phyloP scores from a whole-genome alignment of 35 echinoderm and acorn worm species.

The Antedon bifida region DNA sequence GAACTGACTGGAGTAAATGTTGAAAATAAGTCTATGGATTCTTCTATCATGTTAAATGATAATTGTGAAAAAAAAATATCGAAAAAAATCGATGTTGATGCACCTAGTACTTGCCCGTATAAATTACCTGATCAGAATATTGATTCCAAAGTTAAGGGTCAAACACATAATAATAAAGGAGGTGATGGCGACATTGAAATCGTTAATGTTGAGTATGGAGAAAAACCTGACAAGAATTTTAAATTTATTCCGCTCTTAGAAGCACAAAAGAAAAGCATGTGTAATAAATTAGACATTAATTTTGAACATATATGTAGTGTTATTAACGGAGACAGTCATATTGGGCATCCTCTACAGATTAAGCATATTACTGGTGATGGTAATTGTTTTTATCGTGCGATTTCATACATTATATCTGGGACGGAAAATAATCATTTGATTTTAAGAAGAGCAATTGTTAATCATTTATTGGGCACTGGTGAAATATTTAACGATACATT shows the following conservation, averaged over 20 bases:
- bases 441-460: constrained; percentile 12
- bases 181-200: no score
- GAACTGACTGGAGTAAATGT: constrained; percentile 6
- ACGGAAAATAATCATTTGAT: constrained; percentile 8
- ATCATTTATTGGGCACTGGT: background rate
- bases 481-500: background rate
- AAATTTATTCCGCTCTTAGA: constrained; percentile 8
- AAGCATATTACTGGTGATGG: constrained; percentile 11
- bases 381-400: constrained; percentile 30
- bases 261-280: background rate
- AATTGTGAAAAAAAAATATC: no score
- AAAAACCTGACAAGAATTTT: no score
- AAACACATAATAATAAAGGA: no score
- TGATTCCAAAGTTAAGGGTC: no score
- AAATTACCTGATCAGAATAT: no score
- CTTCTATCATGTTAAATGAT: no score
- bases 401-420: constrained; percentile 28
- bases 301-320: background rate
- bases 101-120: no score
- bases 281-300: background rate
- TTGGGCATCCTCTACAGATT: background rate
- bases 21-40: background rate
- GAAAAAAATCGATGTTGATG: no score
- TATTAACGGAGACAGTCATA: background rate
- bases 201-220: no score